phyloP scores from a whole-genome alignment of 2,797 vertebrate species.

The Masticophis lateralis region DNA sequence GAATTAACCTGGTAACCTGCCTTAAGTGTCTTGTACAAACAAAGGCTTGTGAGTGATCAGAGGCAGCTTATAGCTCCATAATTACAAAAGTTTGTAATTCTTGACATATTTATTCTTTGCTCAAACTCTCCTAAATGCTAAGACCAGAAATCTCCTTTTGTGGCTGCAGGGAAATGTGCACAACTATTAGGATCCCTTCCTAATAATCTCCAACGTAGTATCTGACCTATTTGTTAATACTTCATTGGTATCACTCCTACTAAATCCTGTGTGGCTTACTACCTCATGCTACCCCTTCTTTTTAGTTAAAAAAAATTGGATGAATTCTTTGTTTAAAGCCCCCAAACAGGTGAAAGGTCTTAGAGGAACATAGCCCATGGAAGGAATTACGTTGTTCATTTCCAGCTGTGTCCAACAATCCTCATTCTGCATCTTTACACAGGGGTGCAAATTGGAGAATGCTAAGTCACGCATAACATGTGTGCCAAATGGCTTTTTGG shows the following conservation, averaged over 20 bases:
- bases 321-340: not conserved
- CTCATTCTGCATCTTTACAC: not conserved
- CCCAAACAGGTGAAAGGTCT: rapidly evolving
- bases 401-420: not conserved
- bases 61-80: no score
- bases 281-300: not conserved
- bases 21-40: not conserved
- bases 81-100: not conserved
- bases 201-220: not conserved
- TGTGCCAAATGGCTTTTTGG: not conserved
- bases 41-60: not conserved
- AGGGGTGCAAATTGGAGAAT: not conserved
- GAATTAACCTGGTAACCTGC: not conserved
- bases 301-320: not conserved
- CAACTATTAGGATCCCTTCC: no score
- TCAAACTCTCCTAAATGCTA: not conserved
- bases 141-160: not conserved
- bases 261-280: not conserved
- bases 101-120: not conserved
- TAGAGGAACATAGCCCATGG: not conserved
- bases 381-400: not conserved
- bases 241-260: not conserved
- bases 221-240: not conserved
- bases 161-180: not conserved
- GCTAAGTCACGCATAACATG: not conserved